Evolutionary conservation across 2,888 invertebrate species (phyloP).

Genomic region (Drosophila nigritarsus): DNA sequence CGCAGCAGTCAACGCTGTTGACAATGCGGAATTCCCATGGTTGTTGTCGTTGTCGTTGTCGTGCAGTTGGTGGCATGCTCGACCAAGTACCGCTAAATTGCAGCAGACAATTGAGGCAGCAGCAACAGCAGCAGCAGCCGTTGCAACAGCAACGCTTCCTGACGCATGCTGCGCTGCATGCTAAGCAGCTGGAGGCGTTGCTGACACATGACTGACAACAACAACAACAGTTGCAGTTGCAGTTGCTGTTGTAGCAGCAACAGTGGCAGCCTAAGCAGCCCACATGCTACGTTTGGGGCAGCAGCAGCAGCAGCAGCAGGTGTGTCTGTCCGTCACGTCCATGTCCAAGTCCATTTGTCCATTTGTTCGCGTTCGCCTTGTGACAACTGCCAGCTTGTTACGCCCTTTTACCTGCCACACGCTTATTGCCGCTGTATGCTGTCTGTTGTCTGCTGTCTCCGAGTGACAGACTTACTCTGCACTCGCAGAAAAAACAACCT

Average conservation of each 20-base stretch:
- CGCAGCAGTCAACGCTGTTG: conserved; percentile 26
- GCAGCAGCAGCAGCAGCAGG: conserved; percentile 58
- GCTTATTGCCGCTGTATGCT: conserved; percentile 60
- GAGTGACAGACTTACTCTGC: neutral
- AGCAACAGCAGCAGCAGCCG: conserved; percentile 14
- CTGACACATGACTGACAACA: conserved; percentile 68
- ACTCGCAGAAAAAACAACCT: neutral
- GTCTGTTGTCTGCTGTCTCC: neutral
- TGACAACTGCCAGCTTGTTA: conserved; percentile 65
- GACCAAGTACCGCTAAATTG: conserved; percentile 76
- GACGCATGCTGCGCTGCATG: conserved; percentile 76
- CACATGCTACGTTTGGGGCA: conserved; percentile 58
- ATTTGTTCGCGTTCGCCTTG: conserved; percentile 34
- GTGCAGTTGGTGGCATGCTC: conserved; percentile 48
- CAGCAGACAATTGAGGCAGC: conserved; percentile 57
- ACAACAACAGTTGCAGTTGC: conserved; percentile 32
- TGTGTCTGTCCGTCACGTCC: conserved; percentile 47
- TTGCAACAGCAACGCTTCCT: conserved; percentile 55
- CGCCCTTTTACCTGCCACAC: conserved; percentile 70
- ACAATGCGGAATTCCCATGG: conserved; percentile 68
- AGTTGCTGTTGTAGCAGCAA: conserved; percentile 18
- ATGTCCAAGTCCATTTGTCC: conserved; percentile 18
- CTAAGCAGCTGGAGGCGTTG: conserved; percentile 76
- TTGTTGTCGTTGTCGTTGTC: conserved; percentile 30
- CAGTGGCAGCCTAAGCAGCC: conserved; percentile 40